phyloP scores from a whole-genome alignment of 2,113 vertebrate species.

The Dromiciops gliroides region DNA sequence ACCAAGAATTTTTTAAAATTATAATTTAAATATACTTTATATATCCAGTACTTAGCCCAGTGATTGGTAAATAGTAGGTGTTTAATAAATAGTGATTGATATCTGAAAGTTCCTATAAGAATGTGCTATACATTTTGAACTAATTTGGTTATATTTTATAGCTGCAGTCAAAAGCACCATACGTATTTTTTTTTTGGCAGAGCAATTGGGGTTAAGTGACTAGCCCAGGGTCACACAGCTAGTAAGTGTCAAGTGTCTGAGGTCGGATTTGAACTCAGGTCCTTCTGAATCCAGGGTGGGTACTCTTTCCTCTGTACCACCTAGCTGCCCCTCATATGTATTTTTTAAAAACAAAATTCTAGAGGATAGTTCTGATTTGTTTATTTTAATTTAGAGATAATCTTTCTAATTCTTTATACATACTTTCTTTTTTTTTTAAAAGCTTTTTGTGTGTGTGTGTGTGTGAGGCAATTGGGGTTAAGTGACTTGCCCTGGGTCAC shows the following conservation, averaged over 20 bases:
- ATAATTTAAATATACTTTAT: not conserved
- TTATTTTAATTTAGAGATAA: not conserved
- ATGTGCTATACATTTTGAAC: not conserved
- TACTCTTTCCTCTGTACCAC: no score
- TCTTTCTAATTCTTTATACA: not conserved
- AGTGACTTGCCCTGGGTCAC: no score
- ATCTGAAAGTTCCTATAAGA: not conserved
- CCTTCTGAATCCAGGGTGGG: no score
- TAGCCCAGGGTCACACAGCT: no score
- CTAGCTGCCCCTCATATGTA: no score
- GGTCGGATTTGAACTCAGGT: no score
- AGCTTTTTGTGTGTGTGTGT: no score
- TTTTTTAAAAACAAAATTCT: not conserved
- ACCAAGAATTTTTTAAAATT: not conserved
- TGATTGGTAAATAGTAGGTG: constrained; percentile 21
- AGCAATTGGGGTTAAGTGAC: no score
- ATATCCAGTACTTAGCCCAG: constrained; percentile 32
- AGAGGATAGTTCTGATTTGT: not conserved
- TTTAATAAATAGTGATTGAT: constrained; percentile 3
- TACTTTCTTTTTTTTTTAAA: no score
- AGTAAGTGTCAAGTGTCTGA: no score
- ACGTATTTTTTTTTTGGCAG: no score
- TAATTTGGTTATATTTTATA: not conserved
- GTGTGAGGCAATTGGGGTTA: no score
- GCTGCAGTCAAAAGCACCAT: not conserved